Conservation (phyloP, 2,113 vertebrate species). For the Perccottus glenii region DNA sequence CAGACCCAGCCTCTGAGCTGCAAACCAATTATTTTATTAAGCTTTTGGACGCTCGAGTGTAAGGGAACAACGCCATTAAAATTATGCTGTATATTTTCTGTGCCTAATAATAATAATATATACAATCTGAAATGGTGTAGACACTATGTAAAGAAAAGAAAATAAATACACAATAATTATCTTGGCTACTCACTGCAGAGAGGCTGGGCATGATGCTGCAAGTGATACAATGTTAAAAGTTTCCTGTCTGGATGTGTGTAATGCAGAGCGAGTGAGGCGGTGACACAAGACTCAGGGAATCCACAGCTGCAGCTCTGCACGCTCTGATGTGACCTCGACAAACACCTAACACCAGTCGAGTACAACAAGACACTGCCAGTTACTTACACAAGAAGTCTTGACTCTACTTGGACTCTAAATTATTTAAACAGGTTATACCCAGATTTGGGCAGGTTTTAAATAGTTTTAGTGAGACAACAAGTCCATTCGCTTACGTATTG, state of each 20-base stretch:
- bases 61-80: background rate
- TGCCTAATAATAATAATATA: background rate
- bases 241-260: conserved; percentile 24
- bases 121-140: background rate
- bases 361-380: background rate
- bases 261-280: conserved; percentile 22
- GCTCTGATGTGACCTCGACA: conserved; percentile 42
- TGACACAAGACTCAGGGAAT: conserved; percentile 67
- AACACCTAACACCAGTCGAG: conserved; percentile 20
- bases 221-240: conserved; percentile 16
- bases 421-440: no score
- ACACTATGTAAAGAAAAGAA: background rate
- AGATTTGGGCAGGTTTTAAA: no score
- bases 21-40: background rate
- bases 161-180: background rate
- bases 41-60: background rate
- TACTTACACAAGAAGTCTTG: background rate
- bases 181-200: background rate
- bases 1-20: background rate
- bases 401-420: no score
- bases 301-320: conserved; percentile 63
- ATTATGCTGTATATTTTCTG: background rate
- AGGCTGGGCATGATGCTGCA: background rate
- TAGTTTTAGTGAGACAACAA: no score
- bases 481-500: no score